phyloP scores from a whole-genome alignment of 2,888 invertebrate species.

The Eudasyphora cyanicolor region DNA sequence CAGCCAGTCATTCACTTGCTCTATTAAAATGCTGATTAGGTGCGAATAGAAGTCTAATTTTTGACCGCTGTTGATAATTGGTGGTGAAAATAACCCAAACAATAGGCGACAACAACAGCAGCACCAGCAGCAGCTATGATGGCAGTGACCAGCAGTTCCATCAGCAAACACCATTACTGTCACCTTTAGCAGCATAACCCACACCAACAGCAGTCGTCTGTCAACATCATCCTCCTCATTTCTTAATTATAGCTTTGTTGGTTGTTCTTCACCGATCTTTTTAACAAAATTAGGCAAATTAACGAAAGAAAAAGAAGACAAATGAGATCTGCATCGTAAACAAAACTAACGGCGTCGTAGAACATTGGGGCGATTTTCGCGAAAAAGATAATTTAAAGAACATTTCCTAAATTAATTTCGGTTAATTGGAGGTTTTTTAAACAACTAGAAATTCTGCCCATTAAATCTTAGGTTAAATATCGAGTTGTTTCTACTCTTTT shows the following conservation, averaged over 20 bases:
- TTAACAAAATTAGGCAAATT: slow-evolving; percentile 5
- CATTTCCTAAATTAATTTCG: too few relatives aligned
- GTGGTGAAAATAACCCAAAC: neutral
- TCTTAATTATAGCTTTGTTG: neutral
- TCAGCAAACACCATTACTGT: neutral
- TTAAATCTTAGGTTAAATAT: too few relatives aligned
- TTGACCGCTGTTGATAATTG: slow-evolving; percentile 26
- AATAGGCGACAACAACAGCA: neutral
- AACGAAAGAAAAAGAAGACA: slow-evolving; percentile 9
- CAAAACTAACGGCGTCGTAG: too few relatives aligned
- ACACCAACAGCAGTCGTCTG: neutral
- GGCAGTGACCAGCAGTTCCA: neutral
- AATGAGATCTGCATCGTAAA: neutral
- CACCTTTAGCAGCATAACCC: neutral
- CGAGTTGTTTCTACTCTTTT: too few relatives aligned
- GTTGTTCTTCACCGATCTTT: neutral
- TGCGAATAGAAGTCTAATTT: slow-evolving; percentile 43
- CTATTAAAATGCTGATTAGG: slow-evolving; percentile 58
- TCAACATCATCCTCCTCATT: neutral
- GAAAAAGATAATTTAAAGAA: too few relatives aligned
- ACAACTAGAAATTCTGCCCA: too few relatives aligned
- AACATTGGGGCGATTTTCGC: too few relatives aligned
- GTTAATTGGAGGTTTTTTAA: too few relatives aligned
- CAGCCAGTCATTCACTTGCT: slow-evolving; percentile 31
- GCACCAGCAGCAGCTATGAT: neutral